Base-by-base conservation (phyloP, 2,888 invertebrate species). In the Tachina fera region DNA sequence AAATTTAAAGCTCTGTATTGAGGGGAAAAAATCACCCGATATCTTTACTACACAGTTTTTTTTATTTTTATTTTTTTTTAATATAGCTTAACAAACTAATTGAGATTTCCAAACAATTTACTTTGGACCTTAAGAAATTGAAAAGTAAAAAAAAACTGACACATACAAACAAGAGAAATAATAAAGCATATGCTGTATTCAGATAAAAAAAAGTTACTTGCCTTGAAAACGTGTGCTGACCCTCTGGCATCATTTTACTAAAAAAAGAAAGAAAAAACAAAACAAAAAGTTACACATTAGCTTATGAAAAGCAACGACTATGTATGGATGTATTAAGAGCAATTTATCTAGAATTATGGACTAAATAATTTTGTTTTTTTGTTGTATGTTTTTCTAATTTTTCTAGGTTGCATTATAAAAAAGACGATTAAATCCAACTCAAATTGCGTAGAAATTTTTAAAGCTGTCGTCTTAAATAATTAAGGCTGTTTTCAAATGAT, bases 181-280 rank as follows among this genome's bases (percentile, higher is more conserved):
- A 51, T 41, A 58, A 61, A 10, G 60, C 19, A 9, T 9, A n/a
- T 65, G 41, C 51, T 43, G 16, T 31, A 63, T 22, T 16, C 39
- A 39, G 31, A 56, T 19, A 58, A 53, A 14, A 82, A 71, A 83
- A n/a, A 77, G 19, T 65, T 49, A 71, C 41, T 82, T 75, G 79
- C 85, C 85, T 86, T 86, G 82, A 86, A 82, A 82, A 45, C 58
- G 75, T 75, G 71, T 79, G 53, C 78, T 82, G 85, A 86, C 85
- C 85, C 58, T 41, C 60, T 79, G 82, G 75, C 82, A 86, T 82
- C 74, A 75, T 82, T 86, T 79, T 74, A 22, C 47, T 84, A 45
- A 70, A 47, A 31, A 47, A 39, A 45, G 13, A 45, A 4, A 31
- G 22, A 16, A 39, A 53, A 19, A 3, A 14, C 22, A 22, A n/a